Percentiles rank a stretch among this genome's conserved stretches.
These are phyloP conservation scores for Ammodytes dubius DNA, from an alignment of 2,113 vertebrate genomes.

Conservation along the genomic window DNA sequence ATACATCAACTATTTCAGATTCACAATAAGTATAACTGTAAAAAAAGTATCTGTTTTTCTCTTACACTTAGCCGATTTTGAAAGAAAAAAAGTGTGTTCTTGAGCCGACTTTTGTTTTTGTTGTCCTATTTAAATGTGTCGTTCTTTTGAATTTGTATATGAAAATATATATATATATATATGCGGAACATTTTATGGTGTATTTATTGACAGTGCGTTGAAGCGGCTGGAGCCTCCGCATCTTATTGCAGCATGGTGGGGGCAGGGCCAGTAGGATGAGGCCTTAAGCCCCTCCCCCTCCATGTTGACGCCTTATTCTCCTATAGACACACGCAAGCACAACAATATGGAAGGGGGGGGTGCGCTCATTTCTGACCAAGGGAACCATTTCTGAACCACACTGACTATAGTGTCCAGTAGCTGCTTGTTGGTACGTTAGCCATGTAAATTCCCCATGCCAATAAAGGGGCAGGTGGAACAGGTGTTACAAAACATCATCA, in stretches of 20 bases:
- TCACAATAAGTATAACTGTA: conserved; percentile 83
- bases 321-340: conserved; percentile 77
- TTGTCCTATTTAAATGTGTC: conserved; percentile 88
- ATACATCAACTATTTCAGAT: conserved; percentile 85
- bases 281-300: conserved; percentile 70
- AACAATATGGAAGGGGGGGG: conserved; percentile 73
- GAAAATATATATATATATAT: conserved; percentile 79
- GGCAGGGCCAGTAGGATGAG: conserved; percentile 62
- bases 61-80: conserved; percentile 84
- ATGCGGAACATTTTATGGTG: conserved; percentile 87
- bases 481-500: conserved; percentile 7
- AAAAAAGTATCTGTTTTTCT: conserved; percentile 81
- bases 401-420: conserved; percentile 66
- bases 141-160: conserved; percentile 80
- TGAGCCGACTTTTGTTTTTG: conserved; percentile 84
- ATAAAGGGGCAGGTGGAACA: conserved; percentile 35
- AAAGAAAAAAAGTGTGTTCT: conserved; percentile 68
- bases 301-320: conserved; percentile 77
- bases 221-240: conserved; percentile 81
- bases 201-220: conserved; percentile 86
- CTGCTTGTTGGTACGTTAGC: conserved; percentile 79
- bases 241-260: conserved; percentile 70
- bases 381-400: conserved; percentile 77
- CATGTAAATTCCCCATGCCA: conserved; percentile 63
- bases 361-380: conserved; percentile 70